phyloP scores from a whole-genome alignment of 2,113 vertebrate species.

The Lophochroa leadbeateri region DNA sequence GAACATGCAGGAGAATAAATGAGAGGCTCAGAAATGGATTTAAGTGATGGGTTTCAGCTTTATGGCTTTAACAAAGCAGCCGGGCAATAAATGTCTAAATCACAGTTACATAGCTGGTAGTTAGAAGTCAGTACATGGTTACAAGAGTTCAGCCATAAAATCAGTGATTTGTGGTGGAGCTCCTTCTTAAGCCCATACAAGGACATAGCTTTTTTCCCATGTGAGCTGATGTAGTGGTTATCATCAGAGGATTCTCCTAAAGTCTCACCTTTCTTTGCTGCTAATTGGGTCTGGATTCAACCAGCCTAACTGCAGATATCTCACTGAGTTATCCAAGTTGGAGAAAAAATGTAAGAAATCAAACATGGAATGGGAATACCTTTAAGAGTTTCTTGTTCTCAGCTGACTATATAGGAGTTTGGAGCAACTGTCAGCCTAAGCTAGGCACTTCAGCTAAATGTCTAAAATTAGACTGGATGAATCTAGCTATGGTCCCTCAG shows the following conservation, averaged over 20 bases:
- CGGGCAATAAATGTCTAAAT: neutral
- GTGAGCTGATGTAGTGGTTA: neutral
- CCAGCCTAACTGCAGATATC: neutral
- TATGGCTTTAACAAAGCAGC: neutral
- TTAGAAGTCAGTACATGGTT: neutral
- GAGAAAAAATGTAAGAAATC: neutral
- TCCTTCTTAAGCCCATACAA: neutral
- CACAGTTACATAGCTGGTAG: neutral
- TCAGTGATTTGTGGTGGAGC: neutral
- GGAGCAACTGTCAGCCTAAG: neutral
- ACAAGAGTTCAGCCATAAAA: neutral
- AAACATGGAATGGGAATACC: neutral
- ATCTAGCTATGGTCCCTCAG: neutral
- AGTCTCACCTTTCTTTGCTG: neutral
- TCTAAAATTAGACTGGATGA: neutral
- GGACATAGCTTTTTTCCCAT: neutral
- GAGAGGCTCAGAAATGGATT: neutral
- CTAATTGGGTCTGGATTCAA: neutral
- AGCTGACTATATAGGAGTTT: neutral
- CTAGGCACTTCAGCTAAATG: neutral
- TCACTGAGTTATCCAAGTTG: neutral
- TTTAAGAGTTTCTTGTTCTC: neutral
- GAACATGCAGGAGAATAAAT: neutral
- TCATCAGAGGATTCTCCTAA: neutral
- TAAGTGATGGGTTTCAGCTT: neutral